Evolutionary conservation across 1,140 invertebrate genomes (phyloP), one percentile per base, ranked within the genome.

Genomic region (Notospermus geniculatus): DNA sequence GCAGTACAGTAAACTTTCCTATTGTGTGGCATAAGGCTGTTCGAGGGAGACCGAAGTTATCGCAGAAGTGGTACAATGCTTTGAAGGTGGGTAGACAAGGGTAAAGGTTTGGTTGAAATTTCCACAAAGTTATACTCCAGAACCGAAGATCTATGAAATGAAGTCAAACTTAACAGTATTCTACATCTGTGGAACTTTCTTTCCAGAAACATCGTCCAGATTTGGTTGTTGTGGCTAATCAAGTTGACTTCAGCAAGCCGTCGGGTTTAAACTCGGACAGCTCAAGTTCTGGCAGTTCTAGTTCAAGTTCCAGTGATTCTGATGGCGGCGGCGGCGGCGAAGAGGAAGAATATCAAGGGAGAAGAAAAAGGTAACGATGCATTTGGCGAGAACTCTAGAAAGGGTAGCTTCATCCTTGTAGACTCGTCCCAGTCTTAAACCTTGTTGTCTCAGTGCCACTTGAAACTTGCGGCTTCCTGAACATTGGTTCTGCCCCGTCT

Each of bases 11-110:
- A 1, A 99, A 98, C 83, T 97, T 99, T 79, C 93, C 93, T 7
- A 87, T 97, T 29, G 94, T 97, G 0, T 98, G 95, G 95, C 95
- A 98, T 77, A 98, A 98, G 86, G 98, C 95, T 41, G 91, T 96
- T 19, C 85, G 94, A 41, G 95, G 95, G 22, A 83, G 95, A 55
- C 95, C 95, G 28, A 98, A 98, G 80, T 82, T 99, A 57, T 96
- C 95, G 0, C 88, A 88, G 60, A 92, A 92, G 72, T 93, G 91
- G 90, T 84, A 89, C 59, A 85, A 84, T 71, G 84, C 86, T 25
- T 78, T 93, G 36, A 86, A 88, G 73, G 83, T 87, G 74, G 75
- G 61, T 63, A 32, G 32, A 22, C 28, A 23, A 30, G 25, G 7
- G 32, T 25, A 22, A 43, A 41, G 15, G 43, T 28, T 57, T 1